Evolutionary conservation across 2,797 vertebrate species (phyloP).

Genomic region (Alca torda): DNA sequence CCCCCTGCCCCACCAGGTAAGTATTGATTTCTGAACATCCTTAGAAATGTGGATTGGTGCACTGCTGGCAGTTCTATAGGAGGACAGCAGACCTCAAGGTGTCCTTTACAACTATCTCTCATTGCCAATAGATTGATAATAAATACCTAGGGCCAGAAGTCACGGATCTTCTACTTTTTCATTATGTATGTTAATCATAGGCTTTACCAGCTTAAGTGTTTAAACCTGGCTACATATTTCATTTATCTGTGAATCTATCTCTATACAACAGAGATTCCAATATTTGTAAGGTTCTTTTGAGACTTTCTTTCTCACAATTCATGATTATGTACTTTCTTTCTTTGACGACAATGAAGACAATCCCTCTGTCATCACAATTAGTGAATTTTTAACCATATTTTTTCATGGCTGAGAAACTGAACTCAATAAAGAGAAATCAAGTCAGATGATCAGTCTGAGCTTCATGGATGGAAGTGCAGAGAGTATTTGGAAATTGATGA

Average conservation of each 20-base stretch:
- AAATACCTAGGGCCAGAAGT: background rate
- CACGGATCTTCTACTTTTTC: background rate
- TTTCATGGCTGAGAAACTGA: background rate
- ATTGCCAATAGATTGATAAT: background rate
- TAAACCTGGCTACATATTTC: background rate
- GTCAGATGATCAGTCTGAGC: background rate
- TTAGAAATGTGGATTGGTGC: background rate
- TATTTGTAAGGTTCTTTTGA: background rate
- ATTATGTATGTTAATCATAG: background rate
- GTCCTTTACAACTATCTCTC: background rate
- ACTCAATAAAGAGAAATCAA: background rate
- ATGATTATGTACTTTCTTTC: background rate
- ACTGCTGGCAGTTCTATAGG: background rate
- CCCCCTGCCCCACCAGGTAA: rapidly evolving
- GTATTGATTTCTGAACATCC: background rate
- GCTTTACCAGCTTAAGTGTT: background rate
- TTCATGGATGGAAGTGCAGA: background rate
- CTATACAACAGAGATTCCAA: background rate
- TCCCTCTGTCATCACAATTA: background rate
- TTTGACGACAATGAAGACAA: background rate
- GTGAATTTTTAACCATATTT: background rate
- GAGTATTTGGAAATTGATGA: background rate
- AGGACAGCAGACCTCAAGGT: rapidly evolving
- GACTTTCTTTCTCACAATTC: background rate
- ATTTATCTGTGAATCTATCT: background rate